phyloP scores from a whole-genome alignment of 2,888 invertebrate species.

The Podotricha telesiphe region DNA sequence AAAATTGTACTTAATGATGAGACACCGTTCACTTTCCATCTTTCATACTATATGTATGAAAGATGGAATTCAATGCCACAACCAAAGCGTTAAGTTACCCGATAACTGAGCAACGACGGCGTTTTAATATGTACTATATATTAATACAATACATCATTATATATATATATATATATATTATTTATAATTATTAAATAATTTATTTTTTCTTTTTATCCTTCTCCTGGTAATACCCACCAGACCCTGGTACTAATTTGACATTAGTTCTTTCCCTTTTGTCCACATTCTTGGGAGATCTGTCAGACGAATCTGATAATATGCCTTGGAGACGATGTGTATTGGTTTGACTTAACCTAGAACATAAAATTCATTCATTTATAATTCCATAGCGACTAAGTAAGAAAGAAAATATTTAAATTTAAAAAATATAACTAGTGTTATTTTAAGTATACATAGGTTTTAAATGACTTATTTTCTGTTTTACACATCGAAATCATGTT shows the following conservation, averaged over 20 bases:
- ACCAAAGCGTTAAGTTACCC: not conserved
- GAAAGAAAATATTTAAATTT: not conserved
- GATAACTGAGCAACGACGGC: no score
- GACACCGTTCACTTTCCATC: no score
- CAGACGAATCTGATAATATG: slow-evolving; percentile 64
- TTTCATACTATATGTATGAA: no score
- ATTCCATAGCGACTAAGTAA: no score
- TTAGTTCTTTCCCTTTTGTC: slow-evolving; percentile 46
- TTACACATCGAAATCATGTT: no score
- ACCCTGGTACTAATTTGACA: slow-evolving; percentile 60
- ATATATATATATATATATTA: no score
- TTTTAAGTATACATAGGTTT: no score
- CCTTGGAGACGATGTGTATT: slow-evolving; percentile 74
- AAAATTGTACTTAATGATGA: no score
- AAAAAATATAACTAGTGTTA: no score
- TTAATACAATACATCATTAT: no score
- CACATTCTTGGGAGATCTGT: slow-evolving; percentile 51
- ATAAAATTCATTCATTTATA: not conserved
- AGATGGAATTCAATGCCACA: not conserved
- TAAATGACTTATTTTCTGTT: no score
- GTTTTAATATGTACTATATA: not conserved
- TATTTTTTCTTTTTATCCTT: slow-evolving; percentile 57
- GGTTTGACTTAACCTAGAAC: slow-evolving; percentile 67
- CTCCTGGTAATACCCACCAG: slow-evolving; percentile 70
- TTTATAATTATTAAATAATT: not conserved